phyloP scores from a whole-genome alignment of 1,140 invertebrate species.

The Eciton burchellii region DNA sequence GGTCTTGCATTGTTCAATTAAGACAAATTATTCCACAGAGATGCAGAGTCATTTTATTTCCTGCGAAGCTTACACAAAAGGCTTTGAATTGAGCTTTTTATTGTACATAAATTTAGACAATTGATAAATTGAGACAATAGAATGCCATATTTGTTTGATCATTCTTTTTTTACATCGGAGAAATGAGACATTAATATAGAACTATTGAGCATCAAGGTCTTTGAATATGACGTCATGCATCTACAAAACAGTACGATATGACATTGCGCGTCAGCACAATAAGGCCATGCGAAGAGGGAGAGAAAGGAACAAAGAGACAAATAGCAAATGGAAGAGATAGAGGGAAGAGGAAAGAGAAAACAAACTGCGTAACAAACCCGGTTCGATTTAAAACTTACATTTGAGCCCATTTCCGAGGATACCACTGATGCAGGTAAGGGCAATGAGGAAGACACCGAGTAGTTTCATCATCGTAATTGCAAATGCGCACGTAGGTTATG shows the following conservation, averaged over 20 bases:
- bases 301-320: not conserved
- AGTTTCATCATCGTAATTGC: constrained; percentile 71
- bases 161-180: not conserved
- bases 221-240: not conserved
- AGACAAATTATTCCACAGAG: constrained; percentile 16
- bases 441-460: constrained; percentile 64
- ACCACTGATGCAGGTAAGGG: constrained; percentile 65
- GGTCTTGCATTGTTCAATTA: constrained; percentile 23
- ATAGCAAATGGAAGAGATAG: too few species aligned
- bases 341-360: not conserved
- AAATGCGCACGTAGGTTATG: not conserved
- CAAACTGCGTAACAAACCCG: not conserved
- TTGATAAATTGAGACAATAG: too few species aligned
- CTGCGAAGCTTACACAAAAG: not conserved
- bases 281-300: not conserved
- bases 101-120: too few species aligned
- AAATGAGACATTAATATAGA: not conserved
- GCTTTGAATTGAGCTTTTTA: not conserved
- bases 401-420: constrained; percentile 72
- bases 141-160: too few species aligned
- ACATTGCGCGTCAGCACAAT: not conserved
- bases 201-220: not conserved
- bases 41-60: not conserved
- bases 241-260: too few species aligned
- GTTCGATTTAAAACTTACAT: constrained; percentile 77